A percentile compares a stretch with the other conserved stretches of the same genome.
Evolutionary conservation across 37 sponge, comb jelly and placozoan species (phyloP).

Genomic region (Hexactinellida sp.): DNA sequence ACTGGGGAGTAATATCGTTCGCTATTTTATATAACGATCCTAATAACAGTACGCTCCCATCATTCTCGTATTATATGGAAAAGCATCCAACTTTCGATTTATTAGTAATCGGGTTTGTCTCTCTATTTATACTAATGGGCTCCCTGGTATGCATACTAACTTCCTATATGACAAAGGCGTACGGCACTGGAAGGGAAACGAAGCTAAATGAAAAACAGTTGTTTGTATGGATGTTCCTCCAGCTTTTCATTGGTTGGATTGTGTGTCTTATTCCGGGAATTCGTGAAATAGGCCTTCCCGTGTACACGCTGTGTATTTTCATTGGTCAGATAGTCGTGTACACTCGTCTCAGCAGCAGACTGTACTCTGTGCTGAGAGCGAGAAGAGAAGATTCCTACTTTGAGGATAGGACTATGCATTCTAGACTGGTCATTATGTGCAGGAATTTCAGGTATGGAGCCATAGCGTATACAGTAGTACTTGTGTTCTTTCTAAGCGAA

Average conservation of each 20-base stretch:
- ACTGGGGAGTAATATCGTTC: background rate
- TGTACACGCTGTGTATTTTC: background rate
- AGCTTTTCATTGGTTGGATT: background rate
- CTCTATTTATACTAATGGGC: background rate
- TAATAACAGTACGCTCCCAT: background rate
- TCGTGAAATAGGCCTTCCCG: background rate
- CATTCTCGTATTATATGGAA: background rate
- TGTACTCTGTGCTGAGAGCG: background rate
- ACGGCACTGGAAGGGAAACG: background rate
- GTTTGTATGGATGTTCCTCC: background rate
- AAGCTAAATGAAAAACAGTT: background rate
- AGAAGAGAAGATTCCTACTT: background rate
- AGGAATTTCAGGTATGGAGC: background rate
- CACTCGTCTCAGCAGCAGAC: background rate
- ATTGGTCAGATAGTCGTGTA: background rate
- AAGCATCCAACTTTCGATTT: background rate
- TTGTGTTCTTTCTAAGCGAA: background rate
- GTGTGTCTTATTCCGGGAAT: background rate
- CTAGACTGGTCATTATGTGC: background rate
- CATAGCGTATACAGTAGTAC: background rate
- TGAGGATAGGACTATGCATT: background rate
- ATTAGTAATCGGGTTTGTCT: background rate
- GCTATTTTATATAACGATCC: background rate
- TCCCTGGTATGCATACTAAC: slow-evolving; percentile 4
- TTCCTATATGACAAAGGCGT: background rate